Evolutionary conservation across 2,113 vertebrate species (phyloP), one percentile per base, ranked within the genome.

Genomic region (Oxygymnocypris stewartii): DNA sequence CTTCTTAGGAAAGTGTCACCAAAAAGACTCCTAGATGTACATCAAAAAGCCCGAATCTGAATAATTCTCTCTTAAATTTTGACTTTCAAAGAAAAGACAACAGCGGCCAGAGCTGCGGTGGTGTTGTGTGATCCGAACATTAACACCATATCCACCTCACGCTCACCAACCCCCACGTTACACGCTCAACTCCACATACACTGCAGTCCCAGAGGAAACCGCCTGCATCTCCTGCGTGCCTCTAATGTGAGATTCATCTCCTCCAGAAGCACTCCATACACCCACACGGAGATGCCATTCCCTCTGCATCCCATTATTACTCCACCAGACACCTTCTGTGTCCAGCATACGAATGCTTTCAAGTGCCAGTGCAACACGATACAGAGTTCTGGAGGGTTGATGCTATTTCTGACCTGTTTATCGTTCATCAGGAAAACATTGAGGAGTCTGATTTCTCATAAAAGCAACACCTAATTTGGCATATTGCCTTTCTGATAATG

Each of bases 161-260:
- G 88, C 88, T 61, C 80, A 88, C 87, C 90, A 80, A 82, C 79
- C 79, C 79, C 79, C 79, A 81, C 79, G n/a, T 42, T n/a, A 42
- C 35, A 59, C 77, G 11, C 20, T 57, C 28, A 82, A 78, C 84
- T 61, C 79, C 79, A 81, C 80, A 84, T 76, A 51, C 37, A 86
- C 63, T 91, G 92, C 92, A 94, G 91, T 94, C 93, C 92, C 91
- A 87, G 76, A 91, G 86, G 93, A 84, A 88, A 79, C 90, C 91
- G 90, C 91, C 90, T 89, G 90, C 87, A 87, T 88, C 91, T 71
- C 81, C 92, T 89, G 88, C 28, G 28, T 89, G 89, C 86, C 54
- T 83, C 77, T 44, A 69, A 76, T 54, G 63, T 61, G 40, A 83
- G 69, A 79, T 42, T 44, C 40, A 40, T 47, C 88, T 63, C 51